These are phyloP conservation scores for Epistrophe eligans DNA, from an alignment of 2,888 invertebrate genomes.

Conservation along the genomic window DNA sequence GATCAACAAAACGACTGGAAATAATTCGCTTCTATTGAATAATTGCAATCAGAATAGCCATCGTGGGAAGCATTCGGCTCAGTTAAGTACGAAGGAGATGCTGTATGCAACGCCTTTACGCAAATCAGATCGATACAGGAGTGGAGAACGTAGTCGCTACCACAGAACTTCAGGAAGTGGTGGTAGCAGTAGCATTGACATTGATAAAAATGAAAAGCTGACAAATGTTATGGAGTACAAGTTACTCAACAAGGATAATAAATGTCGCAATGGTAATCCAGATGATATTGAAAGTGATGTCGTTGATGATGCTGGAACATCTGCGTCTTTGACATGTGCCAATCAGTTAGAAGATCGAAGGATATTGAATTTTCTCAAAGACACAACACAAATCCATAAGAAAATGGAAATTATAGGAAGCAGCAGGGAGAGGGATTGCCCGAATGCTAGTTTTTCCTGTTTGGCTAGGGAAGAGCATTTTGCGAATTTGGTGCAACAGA, in stretches of 20 bases:
- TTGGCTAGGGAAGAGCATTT: slow-evolving; percentile 84
- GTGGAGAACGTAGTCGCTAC: slow-evolving; percentile 81
- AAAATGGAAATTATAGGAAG: slow-evolving; percentile 82
- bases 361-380: slow-evolving; percentile 84
- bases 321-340: slow-evolving; percentile 63
- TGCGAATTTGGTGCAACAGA: slow-evolving; percentile 84
- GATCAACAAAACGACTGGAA: slow-evolving; percentile 81
- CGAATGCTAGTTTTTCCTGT: slow-evolving; percentile 83
- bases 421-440: slow-evolving; percentile 81
- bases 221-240: slow-evolving; percentile 81
- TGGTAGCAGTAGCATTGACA: slow-evolving; percentile 72
- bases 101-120: slow-evolving; percentile 83
- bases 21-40: slow-evolving; percentile 79
- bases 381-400: slow-evolving; percentile 83
- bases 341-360: slow-evolving; percentile 83
- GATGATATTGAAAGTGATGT: slow-evolving; percentile 78
- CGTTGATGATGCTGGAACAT: slow-evolving; percentile 78
- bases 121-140: slow-evolving; percentile 83
- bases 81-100: slow-evolving; percentile 81
- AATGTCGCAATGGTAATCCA: slow-evolving; percentile 80
- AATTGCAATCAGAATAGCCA: slow-evolving; percentile 80
- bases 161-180: slow-evolving; percentile 67
- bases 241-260: slow-evolving; percentile 81
- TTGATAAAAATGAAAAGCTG: slow-evolving; percentile 79
- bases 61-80: slow-evolving; percentile 75